Evolutionary conservation across 2,888 invertebrate genomes (phyloP).

Genomic region (Drosophila falleni): DNA sequence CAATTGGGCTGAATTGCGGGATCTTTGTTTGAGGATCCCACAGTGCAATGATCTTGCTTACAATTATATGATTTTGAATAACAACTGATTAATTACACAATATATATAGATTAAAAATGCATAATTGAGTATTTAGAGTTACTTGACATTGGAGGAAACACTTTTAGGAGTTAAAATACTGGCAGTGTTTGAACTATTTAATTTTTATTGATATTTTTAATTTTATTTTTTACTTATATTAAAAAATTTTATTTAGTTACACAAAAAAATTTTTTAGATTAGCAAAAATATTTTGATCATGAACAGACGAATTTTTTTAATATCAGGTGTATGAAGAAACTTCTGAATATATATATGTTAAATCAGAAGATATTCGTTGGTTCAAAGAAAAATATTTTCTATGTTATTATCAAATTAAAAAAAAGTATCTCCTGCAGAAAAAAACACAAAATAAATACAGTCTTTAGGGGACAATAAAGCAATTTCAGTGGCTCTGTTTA

Average conservation of each 20-base stretch:
- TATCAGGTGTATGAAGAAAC: no score
- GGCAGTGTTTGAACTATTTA: no score
- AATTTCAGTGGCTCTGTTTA: conserved; percentile 32
- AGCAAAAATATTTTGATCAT: no score
- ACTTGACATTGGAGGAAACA: not conserved
- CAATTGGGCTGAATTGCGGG: conserved; percentile 56
- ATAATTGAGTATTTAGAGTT: not conserved
- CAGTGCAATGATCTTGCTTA: conserved; percentile 72
- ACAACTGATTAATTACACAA: conserved; percentile 30
- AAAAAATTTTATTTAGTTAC: no score
- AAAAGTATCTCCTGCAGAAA: not conserved
- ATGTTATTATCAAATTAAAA: not conserved
- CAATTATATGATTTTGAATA: conserved; percentile 34
- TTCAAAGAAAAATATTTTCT: no score
- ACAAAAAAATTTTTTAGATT: no score
- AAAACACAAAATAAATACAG: conserved; percentile 23
- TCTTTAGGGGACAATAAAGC: conserved; percentile 43
- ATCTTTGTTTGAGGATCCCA: conserved; percentile 42
- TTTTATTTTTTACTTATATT: no score
- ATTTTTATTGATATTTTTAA: no score
- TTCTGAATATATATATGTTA: not conserved
- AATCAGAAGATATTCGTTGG: no score
- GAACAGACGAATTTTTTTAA: no score
- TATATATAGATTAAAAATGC: conserved; percentile 60
- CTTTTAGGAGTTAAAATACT: not conserved